A percentile compares a stretch with the other conserved stretches of the same genome.
These are phyloP conservation scores for Rutilus rutilus DNA, from an alignment of 2,113 vertebrate genomes.

Conservation along the genomic window DNA sequence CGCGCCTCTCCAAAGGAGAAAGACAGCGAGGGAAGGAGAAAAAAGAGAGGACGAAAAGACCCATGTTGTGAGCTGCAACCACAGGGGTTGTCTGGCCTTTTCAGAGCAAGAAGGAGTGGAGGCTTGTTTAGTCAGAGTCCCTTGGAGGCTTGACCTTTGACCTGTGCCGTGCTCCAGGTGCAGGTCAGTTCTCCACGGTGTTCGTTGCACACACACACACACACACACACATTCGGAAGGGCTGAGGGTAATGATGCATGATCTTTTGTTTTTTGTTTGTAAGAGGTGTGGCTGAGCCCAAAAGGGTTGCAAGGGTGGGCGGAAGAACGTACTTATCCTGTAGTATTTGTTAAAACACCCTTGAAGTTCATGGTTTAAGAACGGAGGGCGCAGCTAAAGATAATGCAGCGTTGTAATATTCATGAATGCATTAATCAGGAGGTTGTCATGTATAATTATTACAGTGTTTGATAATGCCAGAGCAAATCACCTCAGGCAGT, in stretches of 20 bases:
- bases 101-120: conserved; percentile 73
- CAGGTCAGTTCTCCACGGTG: conserved; percentile 72
- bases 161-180: conserved; percentile 81
- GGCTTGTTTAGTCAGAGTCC: conserved; percentile 82
- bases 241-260: conserved; percentile 33
- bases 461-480: conserved; percentile 70
- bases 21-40: conserved; percentile 54
- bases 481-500: conserved; percentile 70
- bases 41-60: conserved; percentile 57
- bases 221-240: not conserved
- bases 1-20: conserved; percentile 55
- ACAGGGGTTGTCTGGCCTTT: conserved; percentile 84
- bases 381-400: conserved; percentile 45
- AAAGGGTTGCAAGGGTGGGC: not conserved
- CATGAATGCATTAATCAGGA: conserved; percentile 75
- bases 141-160: conserved; percentile 78
- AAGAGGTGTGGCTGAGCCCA: not conserved
- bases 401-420: conserved; percentile 67
- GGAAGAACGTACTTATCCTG: not conserved
- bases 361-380: conserved; percentile 36
- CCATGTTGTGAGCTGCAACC: conserved; percentile 79
- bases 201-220: conserved; percentile 51
- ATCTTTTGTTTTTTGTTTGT: conserved; percentile 21
- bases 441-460: conserved; percentile 78
- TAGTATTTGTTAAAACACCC: conserved; percentile 47